These are phyloP conservation scores for Cecidostiba fungosa DNA, from an alignment of 2,888 invertebrate species.

Conservation along the genomic window DNA sequence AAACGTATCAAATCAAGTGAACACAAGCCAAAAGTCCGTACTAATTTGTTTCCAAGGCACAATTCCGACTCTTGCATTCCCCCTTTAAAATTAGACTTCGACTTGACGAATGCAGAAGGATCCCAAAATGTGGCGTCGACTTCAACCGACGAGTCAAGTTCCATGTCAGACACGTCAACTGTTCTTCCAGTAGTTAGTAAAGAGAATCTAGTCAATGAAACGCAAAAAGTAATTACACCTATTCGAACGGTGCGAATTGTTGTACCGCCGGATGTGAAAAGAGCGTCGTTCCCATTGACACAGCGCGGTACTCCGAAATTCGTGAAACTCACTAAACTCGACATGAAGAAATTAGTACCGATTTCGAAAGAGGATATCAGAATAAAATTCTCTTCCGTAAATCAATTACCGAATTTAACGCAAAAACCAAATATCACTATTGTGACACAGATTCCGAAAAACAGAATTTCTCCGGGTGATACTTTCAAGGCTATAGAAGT, in stretches of 20 bases:
- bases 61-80: conserved; percentile 70
- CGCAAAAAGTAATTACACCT: conserved; percentile 47
- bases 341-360: conserved; percentile 71
- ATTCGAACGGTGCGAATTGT: conserved; percentile 61
- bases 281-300: conserved; percentile 65
- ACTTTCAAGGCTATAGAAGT: conserved; percentile 73
- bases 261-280: conserved; percentile 63
- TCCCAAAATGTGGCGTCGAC: conserved; percentile 35
- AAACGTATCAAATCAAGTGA: conserved; percentile 81
- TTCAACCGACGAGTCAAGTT: conserved; percentile 28
- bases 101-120: conserved; percentile 7
- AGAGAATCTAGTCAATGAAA: conserved; percentile 67
- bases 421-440: conserved; percentile 67
- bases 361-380: conserved; percentile 69
- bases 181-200: conserved; percentile 66
- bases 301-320: conserved; percentile 67
- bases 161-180: conserved; percentile 30
- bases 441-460: conserved; percentile 68
- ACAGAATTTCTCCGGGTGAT: conserved; percentile 71
- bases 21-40: conserved; percentile 69
- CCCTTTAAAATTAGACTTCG: conserved; percentile 19
- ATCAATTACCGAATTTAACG: conserved; percentile 39
- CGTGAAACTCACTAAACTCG: conserved; percentile 69
- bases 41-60: conserved; percentile 70
- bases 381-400: conserved; percentile 66